Evolutionary conservation across 2,113 vertebrate genomes (phyloP), one percentile per base, ranked within the genome.

Genomic region (Dunckerocampus dactyliophorus): DNA sequence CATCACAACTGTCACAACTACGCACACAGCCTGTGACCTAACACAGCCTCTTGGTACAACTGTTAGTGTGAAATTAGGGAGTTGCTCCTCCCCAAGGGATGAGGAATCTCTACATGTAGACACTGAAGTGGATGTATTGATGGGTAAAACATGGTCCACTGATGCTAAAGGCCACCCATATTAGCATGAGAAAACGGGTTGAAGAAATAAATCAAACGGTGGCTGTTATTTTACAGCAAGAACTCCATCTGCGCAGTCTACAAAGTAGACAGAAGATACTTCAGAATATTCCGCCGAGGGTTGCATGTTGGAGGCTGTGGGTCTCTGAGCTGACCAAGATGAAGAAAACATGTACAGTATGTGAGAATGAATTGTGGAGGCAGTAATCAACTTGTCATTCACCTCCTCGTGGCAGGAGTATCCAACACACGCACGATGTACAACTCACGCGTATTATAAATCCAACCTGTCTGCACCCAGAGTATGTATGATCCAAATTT

Each of bases 101-200:
- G 47, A 49, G 73, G 57, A 62, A 59, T 17, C 52, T 52, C 59
- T 31, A 34, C 13, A 3, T 1, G 3, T 65, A 70, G 71, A 74
- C 65, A 28, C 15, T 42, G 62, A 65, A 72, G 43, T 31, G 31
- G 47, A 34, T 22, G 62, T 63, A 55, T 77, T 80, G 76, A 84
- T 66, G 61, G 62, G 45, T 67, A 62, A 71, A 71, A 31, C 67
- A 71, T 42, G 74, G 70, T 74, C 72, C 79, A 82, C 82, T 71
- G 69, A 62, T 59, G 69, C 47, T 34, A 47, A 47, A 7, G 50
- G 31, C 67, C 53, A 37, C 64, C 53, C 69, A 48, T 59, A 60
- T 57, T 63, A 59, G 61, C 20, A 59, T 49, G 62, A 64, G 63
- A 66, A 61, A 74, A 73, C 34, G 46, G 60, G 59, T 1, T 34